These are phyloP conservation scores for Galendromus occidentalis DNA, from an alignment of 1,140 invertebrate species.

Conservation along the genomic window DNA sequence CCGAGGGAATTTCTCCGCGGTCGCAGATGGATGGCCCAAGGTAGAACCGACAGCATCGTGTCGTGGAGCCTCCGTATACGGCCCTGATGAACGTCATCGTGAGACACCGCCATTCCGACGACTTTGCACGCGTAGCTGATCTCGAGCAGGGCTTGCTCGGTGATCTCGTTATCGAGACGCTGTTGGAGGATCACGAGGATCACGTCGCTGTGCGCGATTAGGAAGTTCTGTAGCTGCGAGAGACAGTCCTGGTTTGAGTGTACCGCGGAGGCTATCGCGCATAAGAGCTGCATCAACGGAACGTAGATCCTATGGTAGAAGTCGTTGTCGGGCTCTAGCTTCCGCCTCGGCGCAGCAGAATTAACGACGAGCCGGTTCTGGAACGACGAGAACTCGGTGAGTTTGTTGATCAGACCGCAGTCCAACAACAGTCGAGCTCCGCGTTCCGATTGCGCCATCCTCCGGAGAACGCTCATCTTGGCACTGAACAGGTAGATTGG, in stretches of 20 bases:
- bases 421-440: slow-evolving; percentile 1
- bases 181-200: not conserved
- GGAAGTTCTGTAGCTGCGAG: not conserved
- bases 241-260: not conserved
- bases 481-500: not conserved
- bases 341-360: not conserved
- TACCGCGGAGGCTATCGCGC: not conserved
- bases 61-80: not conserved
- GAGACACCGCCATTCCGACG: not conserved
- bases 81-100: slow-evolving; percentile 2
- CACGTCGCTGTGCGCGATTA: not conserved
- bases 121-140: not conserved
- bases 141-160: not conserved
- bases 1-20: not conserved
- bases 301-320: not conserved
- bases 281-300: not conserved
- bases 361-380: not conserved
- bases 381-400: not conserved
- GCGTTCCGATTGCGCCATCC: not conserved
- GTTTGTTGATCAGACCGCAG: not conserved
- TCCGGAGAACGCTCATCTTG: not conserved
- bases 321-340: not conserved
- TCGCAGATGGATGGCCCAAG: not conserved
- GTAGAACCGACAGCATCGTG: not conserved
- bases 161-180: not conserved